Base-by-base conservation (phyloP, 2,113 vertebrate species). In the Elachura formosa region DNA sequence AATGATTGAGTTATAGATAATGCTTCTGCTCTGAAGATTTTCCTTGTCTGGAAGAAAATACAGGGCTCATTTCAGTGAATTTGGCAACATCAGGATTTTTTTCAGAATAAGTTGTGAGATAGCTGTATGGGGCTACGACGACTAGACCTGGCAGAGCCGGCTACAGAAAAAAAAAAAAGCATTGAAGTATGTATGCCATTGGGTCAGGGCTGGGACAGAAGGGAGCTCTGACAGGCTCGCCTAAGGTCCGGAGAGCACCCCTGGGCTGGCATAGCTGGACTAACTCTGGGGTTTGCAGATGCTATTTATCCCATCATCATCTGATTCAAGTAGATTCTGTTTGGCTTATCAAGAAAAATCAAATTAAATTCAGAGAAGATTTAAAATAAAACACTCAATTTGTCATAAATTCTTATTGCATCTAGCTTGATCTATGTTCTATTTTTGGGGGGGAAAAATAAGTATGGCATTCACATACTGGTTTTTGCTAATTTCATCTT, bases 391-490 rank as follows among this genome's bases (percentile, higher is more conserved):
- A 4, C 9, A 36, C 3, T 64, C 24, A 38, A 56, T 34, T 33
- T 46, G 12, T 4, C 5, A 12, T 58, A 64, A 59, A 51, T 84
- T n/a, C n/a, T 74, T 63, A 36, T 26, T 34, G 13, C 9, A 34
- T 16, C 25, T 71, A 74, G 0, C 5, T 73, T 25, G 19, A 54
- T 36, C 54, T 56, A 34, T 15, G 20, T 2, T 33, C 8, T 1
- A 10, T 31, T 36, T 51, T 73, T 12, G 1, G 1, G 3, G 10
- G 10, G 17, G 4, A 0, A 6, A 75, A 71, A 25, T n/a, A 68
- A 54, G 5, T 36, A 43, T 22, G 28, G 36, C 9, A 15, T 12
- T 58, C 7, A 61, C 15, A 34, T 21, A 25, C 5, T 63, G 6
- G 9, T 14, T 80, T 55, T 7, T 40, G 26, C 7, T 17, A 22